phyloP scores from a whole-genome alignment of 1,140 invertebrate genomes.

The Centruroides sculpturatus region DNA sequence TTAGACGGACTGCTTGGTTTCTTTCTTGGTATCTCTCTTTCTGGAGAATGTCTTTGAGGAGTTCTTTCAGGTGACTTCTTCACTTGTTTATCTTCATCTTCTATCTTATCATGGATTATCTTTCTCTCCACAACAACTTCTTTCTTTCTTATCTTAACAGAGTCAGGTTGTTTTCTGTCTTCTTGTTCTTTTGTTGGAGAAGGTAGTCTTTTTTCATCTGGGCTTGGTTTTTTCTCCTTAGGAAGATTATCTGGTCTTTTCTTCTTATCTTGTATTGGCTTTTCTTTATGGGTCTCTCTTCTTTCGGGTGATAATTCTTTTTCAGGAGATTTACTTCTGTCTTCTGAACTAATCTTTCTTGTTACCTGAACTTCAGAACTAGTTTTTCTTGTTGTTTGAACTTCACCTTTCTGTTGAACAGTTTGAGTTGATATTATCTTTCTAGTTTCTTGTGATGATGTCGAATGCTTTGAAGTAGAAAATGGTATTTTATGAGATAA shows the following conservation, averaged over 20 bases:
- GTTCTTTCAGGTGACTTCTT: background rate
- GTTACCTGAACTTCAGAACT: background rate
- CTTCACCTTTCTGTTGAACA: background rate
- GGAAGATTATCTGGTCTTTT: background rate
- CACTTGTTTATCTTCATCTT: background rate
- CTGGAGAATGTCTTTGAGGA: background rate
- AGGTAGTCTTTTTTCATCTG: too few species aligned
- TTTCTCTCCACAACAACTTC: too few species aligned
- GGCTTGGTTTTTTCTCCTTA: background rate
- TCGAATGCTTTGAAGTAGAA: background rate
- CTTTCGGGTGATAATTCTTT: background rate
- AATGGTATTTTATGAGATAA: background rate
- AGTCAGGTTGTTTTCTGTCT: too few species aligned
- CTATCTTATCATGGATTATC: too few species aligned
- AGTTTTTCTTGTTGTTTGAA: background rate
- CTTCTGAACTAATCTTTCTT: background rate
- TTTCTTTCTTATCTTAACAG: too few species aligned
- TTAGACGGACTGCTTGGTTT: background rate
- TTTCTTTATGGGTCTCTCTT: background rate
- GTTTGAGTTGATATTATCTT: background rate
- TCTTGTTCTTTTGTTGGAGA: too few species aligned
- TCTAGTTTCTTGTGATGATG: background rate
- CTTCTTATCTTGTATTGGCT: background rate
- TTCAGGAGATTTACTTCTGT: background rate
- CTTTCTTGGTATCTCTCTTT: background rate